These are phyloP conservation scores for Bombus polaris DNA, from an alignment of 1,140 invertebrate genomes.

Conservation along the genomic window DNA sequence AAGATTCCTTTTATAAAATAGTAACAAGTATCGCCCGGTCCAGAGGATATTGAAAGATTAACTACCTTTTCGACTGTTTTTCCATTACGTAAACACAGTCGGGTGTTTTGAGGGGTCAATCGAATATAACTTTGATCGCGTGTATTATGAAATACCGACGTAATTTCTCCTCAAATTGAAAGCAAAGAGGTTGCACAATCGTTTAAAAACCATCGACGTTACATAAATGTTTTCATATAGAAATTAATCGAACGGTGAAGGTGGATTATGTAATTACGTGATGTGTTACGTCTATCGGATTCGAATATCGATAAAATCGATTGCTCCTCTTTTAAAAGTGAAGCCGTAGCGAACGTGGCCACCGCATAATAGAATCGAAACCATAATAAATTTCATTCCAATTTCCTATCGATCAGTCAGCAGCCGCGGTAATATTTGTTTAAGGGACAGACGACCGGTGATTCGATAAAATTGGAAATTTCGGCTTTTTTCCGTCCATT, in stretches of 20 bases:
- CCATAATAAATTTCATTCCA: conserved; percentile 38
- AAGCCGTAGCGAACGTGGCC: too few species aligned
- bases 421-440: conserved; percentile 65
- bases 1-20: not conserved
- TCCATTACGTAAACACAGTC: not conserved
- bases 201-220: not conserved
- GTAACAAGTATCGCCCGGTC: too few species aligned
- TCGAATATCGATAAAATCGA: not conserved
- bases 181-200: not conserved
- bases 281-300: not conserved
- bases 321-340: not conserved
- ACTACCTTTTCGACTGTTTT: too few species aligned
- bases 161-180: not conserved
- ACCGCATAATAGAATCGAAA: not conserved
- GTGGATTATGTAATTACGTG: not conserved
- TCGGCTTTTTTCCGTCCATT: conserved; percentile 72
- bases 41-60: not conserved
- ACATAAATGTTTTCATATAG: not conserved
- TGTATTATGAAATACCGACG: not conserved
- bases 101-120: not conserved
- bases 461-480: conserved; percentile 81
- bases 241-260: not conserved
- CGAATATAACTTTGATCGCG: not conserved
- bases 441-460: conserved; percentile 74
- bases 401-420: conserved; percentile 43